phyloP scores from a whole-genome alignment of 2,888 invertebrate species.

The Hyppa rectilinea region DNA sequence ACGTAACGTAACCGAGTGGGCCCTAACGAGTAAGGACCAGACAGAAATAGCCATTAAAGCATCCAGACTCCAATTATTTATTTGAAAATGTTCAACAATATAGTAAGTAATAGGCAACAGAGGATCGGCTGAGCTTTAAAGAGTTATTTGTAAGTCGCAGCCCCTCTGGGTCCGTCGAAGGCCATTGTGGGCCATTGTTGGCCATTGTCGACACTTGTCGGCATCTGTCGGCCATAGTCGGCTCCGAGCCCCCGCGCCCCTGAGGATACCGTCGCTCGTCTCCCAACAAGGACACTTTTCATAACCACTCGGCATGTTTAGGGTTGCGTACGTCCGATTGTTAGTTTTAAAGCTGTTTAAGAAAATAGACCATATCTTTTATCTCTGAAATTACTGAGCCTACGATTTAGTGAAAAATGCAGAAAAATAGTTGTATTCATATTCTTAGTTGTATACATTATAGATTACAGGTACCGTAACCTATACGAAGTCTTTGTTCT shows the following conservation, averaged over 20 bases:
- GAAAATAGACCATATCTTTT: too few relatives aligned
- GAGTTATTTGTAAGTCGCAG: conserved; percentile 31
- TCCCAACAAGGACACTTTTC: conserved; percentile 36
- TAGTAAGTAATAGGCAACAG: conserved; percentile 30
- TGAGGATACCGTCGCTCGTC: conserved; percentile 4
- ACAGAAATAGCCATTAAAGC: conserved; percentile 1
- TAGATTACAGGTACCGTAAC: too few relatives aligned
- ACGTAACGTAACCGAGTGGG: not conserved
- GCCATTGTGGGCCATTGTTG: conserved; percentile 15
- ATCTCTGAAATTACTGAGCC: too few relatives aligned
- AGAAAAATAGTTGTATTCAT: too few relatives aligned
- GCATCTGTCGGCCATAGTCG: conserved; percentile 22
- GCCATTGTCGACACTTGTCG: too few relatives aligned
- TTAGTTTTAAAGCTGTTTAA: too few relatives aligned
- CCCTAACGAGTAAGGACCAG: not conserved
- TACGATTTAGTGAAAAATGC: too few relatives aligned
- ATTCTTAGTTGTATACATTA: too few relatives aligned
- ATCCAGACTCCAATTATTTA: conserved; percentile 33
- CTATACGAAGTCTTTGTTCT: too few relatives aligned
- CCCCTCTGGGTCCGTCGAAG: conserved; percentile 20
- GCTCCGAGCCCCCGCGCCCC: not conserved
- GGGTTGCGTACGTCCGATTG: too few relatives aligned
- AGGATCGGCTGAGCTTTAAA: conserved; percentile 22
- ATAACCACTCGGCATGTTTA: conserved; percentile 36
- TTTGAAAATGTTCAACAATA: conserved; percentile 28